phyloP scores from a whole-genome alignment of 2,113 vertebrate genomes.

The Puffinus mauretanicus region DNA sequence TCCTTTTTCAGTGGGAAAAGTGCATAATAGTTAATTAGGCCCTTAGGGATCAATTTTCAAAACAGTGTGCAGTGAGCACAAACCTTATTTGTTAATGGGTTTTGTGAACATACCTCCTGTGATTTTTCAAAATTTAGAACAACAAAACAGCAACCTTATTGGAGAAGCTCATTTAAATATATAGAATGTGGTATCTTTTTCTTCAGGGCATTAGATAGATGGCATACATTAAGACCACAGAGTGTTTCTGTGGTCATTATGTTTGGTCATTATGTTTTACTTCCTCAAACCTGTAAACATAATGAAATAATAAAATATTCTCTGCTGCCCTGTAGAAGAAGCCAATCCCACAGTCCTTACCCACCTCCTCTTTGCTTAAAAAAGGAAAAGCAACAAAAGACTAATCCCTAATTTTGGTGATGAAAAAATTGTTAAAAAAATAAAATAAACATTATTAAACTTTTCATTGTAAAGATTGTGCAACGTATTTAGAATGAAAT shows the following conservation, averaged over 20 bases:
- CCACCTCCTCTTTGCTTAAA: not conserved
- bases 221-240: not conserved
- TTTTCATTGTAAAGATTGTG: not conserved
- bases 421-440: not conserved
- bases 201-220: not conserved
- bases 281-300: not conserved
- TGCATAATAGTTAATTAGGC: conserved; percentile 61
- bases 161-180: not conserved
- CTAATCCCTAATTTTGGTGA: not conserved
- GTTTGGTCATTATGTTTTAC: not conserved
- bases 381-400: not conserved
- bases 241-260: not conserved
- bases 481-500: not conserved
- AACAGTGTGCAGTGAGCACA: conserved; percentile 49
- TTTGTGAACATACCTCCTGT: conserved; percentile 31
- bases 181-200: not conserved
- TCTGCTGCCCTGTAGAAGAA: not conserved
- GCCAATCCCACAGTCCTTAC: not conserved
- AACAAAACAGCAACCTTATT: not conserved
- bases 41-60: conserved; percentile 69
- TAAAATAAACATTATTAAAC: not conserved
- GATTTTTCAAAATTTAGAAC: conserved; percentile 16
- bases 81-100: conserved; percentile 59
- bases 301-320: not conserved
- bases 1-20: conserved; percentile 29